Evolutionary conservation across 2,888 invertebrate species (phyloP).

Genomic region (Nymphalis c-album): DNA sequence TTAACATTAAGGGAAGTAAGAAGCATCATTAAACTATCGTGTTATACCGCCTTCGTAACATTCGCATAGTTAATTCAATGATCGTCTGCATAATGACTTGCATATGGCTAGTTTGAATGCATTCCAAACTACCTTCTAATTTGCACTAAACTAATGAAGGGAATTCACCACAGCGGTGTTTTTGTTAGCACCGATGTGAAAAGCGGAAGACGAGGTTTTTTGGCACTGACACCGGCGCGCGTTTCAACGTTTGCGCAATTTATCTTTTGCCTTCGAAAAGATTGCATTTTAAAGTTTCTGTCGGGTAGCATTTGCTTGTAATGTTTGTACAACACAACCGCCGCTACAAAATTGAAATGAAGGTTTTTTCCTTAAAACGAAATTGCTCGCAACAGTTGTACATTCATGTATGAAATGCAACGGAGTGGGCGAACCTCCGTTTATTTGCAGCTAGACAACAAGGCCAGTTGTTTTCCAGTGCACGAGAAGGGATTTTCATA

Average conservation of each 20-base stretch:
- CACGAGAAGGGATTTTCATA: conserved; percentile 64
- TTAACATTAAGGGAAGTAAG: not conserved
- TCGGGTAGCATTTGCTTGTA: conserved; percentile 67
- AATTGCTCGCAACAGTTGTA: conserved; percentile 42
- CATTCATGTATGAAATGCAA: conserved; percentile 34
- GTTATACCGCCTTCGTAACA: conserved; percentile 44
- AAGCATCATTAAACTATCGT: not conserved
- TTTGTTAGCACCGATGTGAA: conserved; percentile 59
- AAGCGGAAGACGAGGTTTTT: conserved; percentile 56
- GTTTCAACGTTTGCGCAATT: conserved; percentile 71
- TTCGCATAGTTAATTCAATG: conserved; percentile 77
- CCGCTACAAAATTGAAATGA: conserved; percentile 52
- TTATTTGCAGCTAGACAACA: not conserved
- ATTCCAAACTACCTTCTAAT: conserved; percentile 71
- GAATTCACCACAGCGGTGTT: conserved; percentile 62
- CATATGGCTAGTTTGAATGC: conserved; percentile 65
- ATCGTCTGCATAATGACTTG: conserved; percentile 79
- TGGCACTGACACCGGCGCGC: conserved; percentile 67
- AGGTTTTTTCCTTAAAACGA: conserved; percentile 45
- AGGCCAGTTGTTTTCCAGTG: conserved; percentile 3
- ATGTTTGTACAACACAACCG: conserved; percentile 51
- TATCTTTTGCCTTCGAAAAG: conserved; percentile 70
- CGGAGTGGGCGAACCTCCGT: not conserved
- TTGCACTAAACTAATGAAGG: conserved; percentile 66
- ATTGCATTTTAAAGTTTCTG: conserved; percentile 76